Percentiles rank a stretch among this genome's conserved stretches.
Evolutionary conservation across 2,888 invertebrate species (phyloP).

Genomic region (Nymphalis urticae): DNA sequence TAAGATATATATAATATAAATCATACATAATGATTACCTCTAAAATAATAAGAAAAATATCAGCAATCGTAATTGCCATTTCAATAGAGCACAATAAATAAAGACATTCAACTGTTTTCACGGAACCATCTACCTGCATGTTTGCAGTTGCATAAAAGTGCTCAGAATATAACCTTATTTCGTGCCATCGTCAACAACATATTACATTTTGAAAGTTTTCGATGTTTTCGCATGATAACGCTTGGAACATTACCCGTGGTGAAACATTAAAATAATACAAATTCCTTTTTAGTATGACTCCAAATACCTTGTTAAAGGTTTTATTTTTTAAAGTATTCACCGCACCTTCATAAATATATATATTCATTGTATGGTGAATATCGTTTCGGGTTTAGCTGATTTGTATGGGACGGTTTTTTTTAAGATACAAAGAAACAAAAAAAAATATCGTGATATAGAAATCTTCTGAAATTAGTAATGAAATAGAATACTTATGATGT

Average conservation of each 20-base stretch:
- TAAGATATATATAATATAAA: too few species aligned
- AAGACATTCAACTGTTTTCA: background rate
- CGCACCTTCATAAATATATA: background rate
- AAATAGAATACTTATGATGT: too few species aligned
- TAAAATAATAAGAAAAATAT: too few species aligned
- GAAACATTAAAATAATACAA: conserved; percentile 26
- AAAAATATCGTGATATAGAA: too few species aligned
- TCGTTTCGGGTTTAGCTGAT: background rate
- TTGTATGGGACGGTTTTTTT: background rate
- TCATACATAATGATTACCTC: too few species aligned
- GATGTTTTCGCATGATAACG: conserved; percentile 26
- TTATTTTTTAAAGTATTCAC: background rate
- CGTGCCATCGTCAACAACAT: conserved; percentile 5
- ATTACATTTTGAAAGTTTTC: conserved; percentile 12
- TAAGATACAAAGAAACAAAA: too few species aligned
- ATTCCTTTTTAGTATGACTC: conserved; percentile 16
- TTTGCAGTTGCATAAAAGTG: conserved; percentile 15
- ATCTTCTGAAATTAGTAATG: too few species aligned
- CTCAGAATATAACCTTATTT: conserved; percentile 18
- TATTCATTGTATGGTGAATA: background rate
- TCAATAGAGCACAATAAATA: background rate
- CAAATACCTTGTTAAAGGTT: background rate
- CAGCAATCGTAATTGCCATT: too few species aligned
- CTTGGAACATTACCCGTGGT: conserved; percentile 22
- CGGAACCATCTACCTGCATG: background rate